Evolutionary conservation across 1,140 invertebrate genomes (phyloP).

Genomic region (Plectus sambesii): DNA sequence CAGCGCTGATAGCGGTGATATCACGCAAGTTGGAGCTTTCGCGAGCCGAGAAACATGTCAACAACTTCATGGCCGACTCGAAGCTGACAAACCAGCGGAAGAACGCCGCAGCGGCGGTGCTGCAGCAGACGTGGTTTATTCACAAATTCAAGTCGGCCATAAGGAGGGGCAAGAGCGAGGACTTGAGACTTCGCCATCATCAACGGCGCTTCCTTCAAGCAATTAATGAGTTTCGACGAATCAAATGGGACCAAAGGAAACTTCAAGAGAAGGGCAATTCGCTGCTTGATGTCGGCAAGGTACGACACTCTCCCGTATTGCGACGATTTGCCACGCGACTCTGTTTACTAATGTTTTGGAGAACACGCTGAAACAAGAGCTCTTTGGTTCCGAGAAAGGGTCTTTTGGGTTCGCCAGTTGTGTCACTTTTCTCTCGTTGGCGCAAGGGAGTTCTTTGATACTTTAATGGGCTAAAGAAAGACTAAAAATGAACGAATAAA

Average conservation of each 20-base stretch:
- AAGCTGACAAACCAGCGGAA: constrained; percentile 49
- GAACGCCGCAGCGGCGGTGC: constrained; percentile 52
- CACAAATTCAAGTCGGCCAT: constrained; percentile 39
- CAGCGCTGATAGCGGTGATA: constrained; percentile 44
- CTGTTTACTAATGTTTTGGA: no score
- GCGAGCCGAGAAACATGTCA: constrained; percentile 44
- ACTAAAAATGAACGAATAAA: no score
- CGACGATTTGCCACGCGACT: no score
- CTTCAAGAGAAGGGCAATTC: constrained; percentile 43
- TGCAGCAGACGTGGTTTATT: constrained; percentile 52
- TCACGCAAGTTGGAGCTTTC: constrained; percentile 44
- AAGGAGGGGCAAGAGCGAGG: constrained; percentile 43
- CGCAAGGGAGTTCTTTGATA: no score
- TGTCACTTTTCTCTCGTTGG: no score
- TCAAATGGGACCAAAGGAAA: constrained; percentile 45
- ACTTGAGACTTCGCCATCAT: constrained; percentile 39
- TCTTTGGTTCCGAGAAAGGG: no score
- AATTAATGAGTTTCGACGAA: constrained; percentile 43
- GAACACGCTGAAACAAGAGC: no score
- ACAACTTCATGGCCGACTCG: constrained; percentile 46
- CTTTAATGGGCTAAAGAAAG: no score
- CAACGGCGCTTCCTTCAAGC: constrained; percentile 43
- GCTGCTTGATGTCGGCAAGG: constrained; percentile 43
- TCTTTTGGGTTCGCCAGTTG: no score
- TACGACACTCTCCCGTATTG: no score